phyloP scores from a whole-genome alignment of 2,888 invertebrate genomes.

The Rotaria sp. region DNA sequence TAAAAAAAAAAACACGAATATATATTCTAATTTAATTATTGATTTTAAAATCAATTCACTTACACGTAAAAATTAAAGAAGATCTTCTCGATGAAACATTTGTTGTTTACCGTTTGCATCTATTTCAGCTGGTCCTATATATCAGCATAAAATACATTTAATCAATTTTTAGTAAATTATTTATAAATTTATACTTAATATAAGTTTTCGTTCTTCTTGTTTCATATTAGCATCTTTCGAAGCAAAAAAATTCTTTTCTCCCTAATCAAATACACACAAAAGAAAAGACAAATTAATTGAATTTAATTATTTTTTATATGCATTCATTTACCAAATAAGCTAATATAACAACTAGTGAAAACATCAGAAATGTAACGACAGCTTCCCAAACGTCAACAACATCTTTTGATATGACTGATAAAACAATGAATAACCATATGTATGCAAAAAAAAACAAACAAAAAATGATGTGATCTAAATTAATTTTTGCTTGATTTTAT shows the following conservation, averaged over 20 bases:
- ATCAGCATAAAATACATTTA: not conserved
- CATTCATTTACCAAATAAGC: slow-evolving; percentile 60
- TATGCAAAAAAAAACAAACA: slow-evolving; percentile 61
- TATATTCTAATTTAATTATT: too few species aligned
- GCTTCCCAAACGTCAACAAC: slow-evolving; percentile 61
- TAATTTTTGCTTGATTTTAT: too few species aligned
- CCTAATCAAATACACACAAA: not conserved
- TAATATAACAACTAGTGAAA: slow-evolving; percentile 59
- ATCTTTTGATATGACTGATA: slow-evolving; percentile 55
- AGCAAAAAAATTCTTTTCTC: slow-evolving; percentile 36
- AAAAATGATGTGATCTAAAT: slow-evolving; percentile 31
- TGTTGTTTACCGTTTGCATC: not conserved
- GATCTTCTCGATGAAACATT: not conserved
- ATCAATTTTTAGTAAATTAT: not conserved
- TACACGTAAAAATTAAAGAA: not conserved
- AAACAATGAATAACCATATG: slow-evolving; percentile 61
- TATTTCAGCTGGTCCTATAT: not conserved
- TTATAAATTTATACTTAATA: not conserved
- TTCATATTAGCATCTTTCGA: not conserved
- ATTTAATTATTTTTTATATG: slow-evolving; percentile 28
- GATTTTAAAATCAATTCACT: not conserved
- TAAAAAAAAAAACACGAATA: too few species aligned
- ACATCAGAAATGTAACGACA: slow-evolving; percentile 59
- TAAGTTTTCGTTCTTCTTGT: slow-evolving; percentile 31
- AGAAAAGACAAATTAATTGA: not conserved